Base-by-base conservation (phyloP, 2,113 vertebrate genomes). In the Panthera tigris region DNA sequence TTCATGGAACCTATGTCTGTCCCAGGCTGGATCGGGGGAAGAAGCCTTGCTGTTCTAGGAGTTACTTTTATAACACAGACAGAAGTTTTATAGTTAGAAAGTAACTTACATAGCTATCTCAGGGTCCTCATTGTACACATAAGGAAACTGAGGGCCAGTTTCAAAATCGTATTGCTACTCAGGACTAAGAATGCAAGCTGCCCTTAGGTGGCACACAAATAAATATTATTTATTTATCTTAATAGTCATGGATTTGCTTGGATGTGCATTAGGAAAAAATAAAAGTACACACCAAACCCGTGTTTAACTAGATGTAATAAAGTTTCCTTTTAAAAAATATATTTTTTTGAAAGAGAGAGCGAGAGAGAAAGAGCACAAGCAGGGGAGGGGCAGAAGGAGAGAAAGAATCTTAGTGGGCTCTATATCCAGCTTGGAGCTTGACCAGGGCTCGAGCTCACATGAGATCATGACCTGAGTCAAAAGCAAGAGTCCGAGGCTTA, bases 81-180 rank as follows among this genome's bases (percentile, higher is more conserved):
- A 39, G 50, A 80, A 96, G 6, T 73, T 96, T 66, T 55, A 41
- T 4, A 92, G 92, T 83, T 78, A 52, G 55, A 91, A 87, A 95
- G 82, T 55, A 91, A 65, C 33, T 83, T 89, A 36, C 5, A 39
- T 23, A 85, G 76, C 80, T 50, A 36, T 83, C 19, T 74, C 68
- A 66, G 21, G 23, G 45, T 82, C 45, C 23, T 96, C 16, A 23
- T 10, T 61, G 13, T 12, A 76, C 50, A 87, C 36, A 31, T 73
- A 63, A 89, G 76, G 36, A 82, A 66, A 66, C 52, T 41, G n/a
- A 71, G 23, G 36, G 76, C 14, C 7, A 18, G 16, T 85, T 74
- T 57, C 55, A 52, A 80, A 97, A 68, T n/a, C 14, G n/a, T 4
- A 55, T 27, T 41, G 84, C 68, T 68, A 27, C 45, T 86, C 50